These are phyloP conservation scores for Campaea margaritaria DNA, from an alignment of 2,888 invertebrate species.

Conservation along the genomic window DNA sequence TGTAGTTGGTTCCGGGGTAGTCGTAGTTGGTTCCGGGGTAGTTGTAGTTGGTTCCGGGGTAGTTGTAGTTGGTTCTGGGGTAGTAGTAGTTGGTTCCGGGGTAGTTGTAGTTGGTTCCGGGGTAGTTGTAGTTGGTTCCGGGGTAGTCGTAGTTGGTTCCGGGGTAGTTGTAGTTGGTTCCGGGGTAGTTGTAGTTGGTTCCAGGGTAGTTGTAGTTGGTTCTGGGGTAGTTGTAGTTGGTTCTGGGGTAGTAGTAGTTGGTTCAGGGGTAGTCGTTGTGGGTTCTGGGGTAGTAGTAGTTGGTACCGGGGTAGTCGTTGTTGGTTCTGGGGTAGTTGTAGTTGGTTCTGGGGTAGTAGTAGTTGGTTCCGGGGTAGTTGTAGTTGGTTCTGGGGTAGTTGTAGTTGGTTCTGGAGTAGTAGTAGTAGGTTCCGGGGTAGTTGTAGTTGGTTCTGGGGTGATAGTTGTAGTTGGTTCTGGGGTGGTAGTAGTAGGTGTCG, in stretches of 20 bases:
- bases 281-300: not conserved
- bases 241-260: too few species aligned
- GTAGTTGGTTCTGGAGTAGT: not conserved
- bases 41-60: constrained; percentile 10
- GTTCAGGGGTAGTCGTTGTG: too few species aligned
- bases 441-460: too few species aligned
- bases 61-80: constrained; percentile 5
- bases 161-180: not conserved
- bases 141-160: constrained; percentile 19
- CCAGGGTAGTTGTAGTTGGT: not conserved
- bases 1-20: constrained; percentile 2
- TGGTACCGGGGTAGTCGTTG: not conserved
- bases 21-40: constrained; percentile 17
- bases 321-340: not conserved
- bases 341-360: constrained; percentile 2
- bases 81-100: not conserved
- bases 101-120: not conserved
- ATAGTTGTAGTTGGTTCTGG: constrained; percentile 12
- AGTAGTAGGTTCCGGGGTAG: too few species aligned
- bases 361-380: not conserved
- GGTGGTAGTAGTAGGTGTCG: constrained; percentile 4
- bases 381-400: not conserved
- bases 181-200: not conserved
- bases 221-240: too few species aligned
- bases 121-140: not conserved